A percentile compares a stretch with the other conserved stretches of the same genome.
Evolutionary conservation across 2,113 vertebrate species (phyloP).

Genomic region (Pongo abelii): DNA sequence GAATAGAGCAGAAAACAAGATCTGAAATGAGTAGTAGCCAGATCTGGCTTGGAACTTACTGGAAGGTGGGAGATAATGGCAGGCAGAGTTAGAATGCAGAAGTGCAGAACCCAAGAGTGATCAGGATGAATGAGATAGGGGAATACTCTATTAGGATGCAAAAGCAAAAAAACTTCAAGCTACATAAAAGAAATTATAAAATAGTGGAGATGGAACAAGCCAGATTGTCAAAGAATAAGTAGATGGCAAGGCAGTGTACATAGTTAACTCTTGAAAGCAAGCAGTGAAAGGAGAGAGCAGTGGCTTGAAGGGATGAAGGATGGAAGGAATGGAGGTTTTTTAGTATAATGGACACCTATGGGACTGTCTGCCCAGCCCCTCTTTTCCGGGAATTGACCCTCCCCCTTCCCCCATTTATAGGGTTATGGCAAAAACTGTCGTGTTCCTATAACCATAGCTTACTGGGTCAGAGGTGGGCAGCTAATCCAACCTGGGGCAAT

Average conservation of each 20-base stretch:
- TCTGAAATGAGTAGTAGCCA: not conserved
- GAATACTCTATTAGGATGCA: conserved; percentile 3
- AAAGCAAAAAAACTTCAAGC: not conserved
- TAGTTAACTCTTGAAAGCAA: not conserved
- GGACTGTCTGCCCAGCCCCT: not conserved
- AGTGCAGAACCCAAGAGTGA: not conserved
- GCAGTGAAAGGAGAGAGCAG: not conserved
- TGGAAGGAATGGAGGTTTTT: not conserved
- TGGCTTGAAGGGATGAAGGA: not conserved
- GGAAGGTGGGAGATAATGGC: not conserved
- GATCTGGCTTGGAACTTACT: conserved; percentile 2
- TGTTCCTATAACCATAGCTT: not conserved
- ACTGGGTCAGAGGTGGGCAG: not conserved
- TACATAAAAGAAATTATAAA: conserved; percentile 18
- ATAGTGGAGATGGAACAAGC: not conserved
- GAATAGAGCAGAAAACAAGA: conserved; percentile 11
- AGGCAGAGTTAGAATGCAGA: not conserved
- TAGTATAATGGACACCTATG: not conserved
- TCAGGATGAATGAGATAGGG: conserved; percentile 1
- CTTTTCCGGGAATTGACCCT: conserved; percentile 11
- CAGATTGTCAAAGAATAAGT: conserved; percentile 5
- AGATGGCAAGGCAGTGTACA: not conserved
- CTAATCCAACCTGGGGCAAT: not conserved
- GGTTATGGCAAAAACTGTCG: not conserved
- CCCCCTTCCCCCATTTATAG: not conserved